Conservation (phyloP, 2,797 vertebrate genomes). For the Muscicapa striata region DNA sequence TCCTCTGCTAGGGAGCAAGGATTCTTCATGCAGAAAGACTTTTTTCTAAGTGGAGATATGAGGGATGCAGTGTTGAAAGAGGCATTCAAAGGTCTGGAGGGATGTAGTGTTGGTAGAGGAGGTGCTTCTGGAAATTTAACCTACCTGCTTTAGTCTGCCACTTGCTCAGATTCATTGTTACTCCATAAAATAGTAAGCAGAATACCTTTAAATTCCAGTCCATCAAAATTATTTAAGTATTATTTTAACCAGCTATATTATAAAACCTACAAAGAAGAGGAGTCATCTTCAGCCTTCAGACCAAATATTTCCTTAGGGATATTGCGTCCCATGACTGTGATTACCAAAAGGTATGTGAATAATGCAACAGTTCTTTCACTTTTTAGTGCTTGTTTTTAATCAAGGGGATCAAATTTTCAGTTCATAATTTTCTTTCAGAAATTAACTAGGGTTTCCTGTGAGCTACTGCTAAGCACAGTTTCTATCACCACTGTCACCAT, state of each 20-base stretch:
- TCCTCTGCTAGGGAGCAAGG: background rate
- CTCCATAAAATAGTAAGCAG: background rate
- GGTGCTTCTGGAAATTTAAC: background rate
- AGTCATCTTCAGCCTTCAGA: background rate
- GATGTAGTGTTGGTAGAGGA: background rate
- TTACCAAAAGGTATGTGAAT: background rate
- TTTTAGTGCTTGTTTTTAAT: background rate
- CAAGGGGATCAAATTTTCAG: background rate
- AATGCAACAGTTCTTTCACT: background rate
- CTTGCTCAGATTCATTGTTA: background rate
- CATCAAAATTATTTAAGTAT: background rate
- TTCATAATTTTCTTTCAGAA: background rate
- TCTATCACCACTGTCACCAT: background rate
- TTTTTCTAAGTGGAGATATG: background rate
- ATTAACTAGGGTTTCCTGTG: background rate
- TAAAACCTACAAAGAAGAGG: background rate
- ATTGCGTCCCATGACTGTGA: fast-evolving
- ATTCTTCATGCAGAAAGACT: background rate
- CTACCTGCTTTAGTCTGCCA: background rate
- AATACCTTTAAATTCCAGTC: background rate
- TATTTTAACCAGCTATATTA: background rate
- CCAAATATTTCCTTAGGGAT: background rate
- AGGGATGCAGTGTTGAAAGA: background rate
- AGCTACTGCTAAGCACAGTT: background rate
- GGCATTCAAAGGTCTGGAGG: background rate